These are phyloP conservation scores for Cephalopachus bancanus DNA, from an alignment of 2,797 vertebrate species.

Conservation along the genomic window DNA sequence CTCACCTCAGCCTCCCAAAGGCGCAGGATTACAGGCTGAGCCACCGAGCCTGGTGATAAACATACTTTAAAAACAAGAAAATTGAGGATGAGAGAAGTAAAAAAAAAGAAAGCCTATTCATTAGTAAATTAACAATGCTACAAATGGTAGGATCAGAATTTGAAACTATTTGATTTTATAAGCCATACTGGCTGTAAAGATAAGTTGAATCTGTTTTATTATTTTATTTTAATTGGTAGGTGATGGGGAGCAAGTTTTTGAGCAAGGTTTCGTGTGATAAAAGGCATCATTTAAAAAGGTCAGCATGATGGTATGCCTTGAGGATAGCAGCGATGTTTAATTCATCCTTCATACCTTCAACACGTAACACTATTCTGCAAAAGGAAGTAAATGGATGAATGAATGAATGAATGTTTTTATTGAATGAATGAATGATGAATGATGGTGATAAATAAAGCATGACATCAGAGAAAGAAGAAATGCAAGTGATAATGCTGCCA, in stretches of 20 bases:
- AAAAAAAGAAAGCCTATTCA: not conserved
- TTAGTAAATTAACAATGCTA: not conserved
- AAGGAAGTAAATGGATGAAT: not conserved
- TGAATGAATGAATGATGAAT: not conserved
- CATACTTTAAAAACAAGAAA: not conserved
- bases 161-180: not conserved
- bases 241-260: not conserved
- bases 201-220: not conserved
- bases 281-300: not conserved
- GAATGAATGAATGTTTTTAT: not conserved
- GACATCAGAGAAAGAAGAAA: conserved; percentile 3
- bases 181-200: not conserved
- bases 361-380: not conserved
- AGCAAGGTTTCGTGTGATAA: not conserved
- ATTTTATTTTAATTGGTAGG: not conserved
- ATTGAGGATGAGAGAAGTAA: not conserved
- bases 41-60: not conserved
- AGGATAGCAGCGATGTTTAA: not conserved
- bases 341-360: not conserved
- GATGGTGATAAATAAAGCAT: not conserved
- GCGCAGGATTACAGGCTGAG: no score
- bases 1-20: no score
- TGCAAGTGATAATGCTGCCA: not conserved
- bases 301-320: not conserved
- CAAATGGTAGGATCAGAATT: not conserved